Evolutionary conservation across 2,113 vertebrate genomes (phyloP).

Genomic region (Herpailurus yagouaroundi): DNA sequence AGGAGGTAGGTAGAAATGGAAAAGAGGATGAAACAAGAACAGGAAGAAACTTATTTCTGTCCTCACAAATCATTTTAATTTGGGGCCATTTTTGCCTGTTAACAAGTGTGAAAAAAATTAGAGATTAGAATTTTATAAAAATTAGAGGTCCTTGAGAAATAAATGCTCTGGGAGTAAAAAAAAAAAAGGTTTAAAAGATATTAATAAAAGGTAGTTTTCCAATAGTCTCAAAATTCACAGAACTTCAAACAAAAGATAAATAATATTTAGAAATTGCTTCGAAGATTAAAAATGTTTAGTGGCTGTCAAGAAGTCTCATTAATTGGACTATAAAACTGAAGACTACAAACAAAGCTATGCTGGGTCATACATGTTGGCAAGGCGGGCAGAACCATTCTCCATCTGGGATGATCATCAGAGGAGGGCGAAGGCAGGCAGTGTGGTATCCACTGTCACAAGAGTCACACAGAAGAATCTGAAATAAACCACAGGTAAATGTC

Average conservation of each 20-base stretch:
- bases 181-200: not conserved
- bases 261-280: slow-evolving; percentile 24
- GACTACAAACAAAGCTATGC: not conserved
- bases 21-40: not conserved
- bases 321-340: slow-evolving; percentile 19
- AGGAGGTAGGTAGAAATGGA: not conserved
- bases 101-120: not conserved
- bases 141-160: not conserved
- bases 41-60: not conserved
- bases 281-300: not conserved
- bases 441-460: slow-evolving; percentile 97
- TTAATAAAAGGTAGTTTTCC: not conserved
- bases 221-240: not conserved
- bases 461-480: slow-evolving; percentile 96
- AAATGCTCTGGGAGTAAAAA: slow-evolving; percentile 2
- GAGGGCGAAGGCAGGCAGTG: slow-evolving; percentile 97
- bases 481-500: slow-evolving; percentile 48
- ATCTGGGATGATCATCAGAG: slow-evolving; percentile 97
- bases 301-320: not conserved
- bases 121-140: not conserved
- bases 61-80: not conserved
- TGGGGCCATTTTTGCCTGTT: not conserved
- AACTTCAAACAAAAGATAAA: not conserved
- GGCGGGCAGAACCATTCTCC: slow-evolving; percentile 99
- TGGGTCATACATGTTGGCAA: slow-evolving; percentile 94